phyloP scores from a whole-genome alignment of 2,888 invertebrate genomes.

The Serrognathus titanus region DNA sequence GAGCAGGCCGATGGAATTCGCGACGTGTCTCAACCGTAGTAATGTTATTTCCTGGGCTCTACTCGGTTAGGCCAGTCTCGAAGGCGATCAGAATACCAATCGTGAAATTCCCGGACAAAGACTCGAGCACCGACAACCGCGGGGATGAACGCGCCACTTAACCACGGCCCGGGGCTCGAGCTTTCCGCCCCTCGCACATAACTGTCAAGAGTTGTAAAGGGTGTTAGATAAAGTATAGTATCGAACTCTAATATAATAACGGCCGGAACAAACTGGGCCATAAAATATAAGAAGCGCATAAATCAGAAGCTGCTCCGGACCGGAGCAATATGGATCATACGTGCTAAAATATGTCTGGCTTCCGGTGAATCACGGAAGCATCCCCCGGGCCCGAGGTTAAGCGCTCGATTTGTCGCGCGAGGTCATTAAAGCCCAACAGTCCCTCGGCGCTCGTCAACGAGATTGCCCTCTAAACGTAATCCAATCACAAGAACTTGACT shows the following conservation, averaged over 20 bases:
- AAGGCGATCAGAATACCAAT: slow-evolving; percentile 3
- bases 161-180: slow-evolving; percentile 44
- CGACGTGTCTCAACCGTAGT: slow-evolving; percentile 34
- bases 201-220: slow-evolving; percentile 43
- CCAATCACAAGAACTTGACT: slow-evolving; percentile 56
- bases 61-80: slow-evolving; percentile 31
- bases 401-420: slow-evolving; percentile 52
- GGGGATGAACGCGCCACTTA: slow-evolving; percentile 33
- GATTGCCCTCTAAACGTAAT: slow-evolving; percentile 60
- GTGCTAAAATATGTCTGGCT: slow-evolving; percentile 45
- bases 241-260: slow-evolving; percentile 64
- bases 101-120: background rate
- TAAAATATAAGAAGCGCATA: slow-evolving; percentile 65
- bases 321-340: slow-evolving; percentile 35
- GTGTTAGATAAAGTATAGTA: slow-evolving; percentile 48
- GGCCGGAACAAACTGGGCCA: slow-evolving; percentile 64
- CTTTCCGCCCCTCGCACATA: slow-evolving; percentile 30
- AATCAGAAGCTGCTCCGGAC: slow-evolving; percentile 49
- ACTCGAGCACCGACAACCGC: slow-evolving; percentile 8
- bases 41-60: slow-evolving; percentile 40
- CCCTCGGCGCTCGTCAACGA: slow-evolving; percentile 62
- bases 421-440: slow-evolving; percentile 52
- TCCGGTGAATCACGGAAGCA: slow-evolving; percentile 32
- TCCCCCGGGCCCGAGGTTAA: slow-evolving; percentile 44
- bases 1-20: slow-evolving; percentile 29